Conservation (phyloP, 2,888 invertebrate genomes). For the Drosophila borborema region DNA sequence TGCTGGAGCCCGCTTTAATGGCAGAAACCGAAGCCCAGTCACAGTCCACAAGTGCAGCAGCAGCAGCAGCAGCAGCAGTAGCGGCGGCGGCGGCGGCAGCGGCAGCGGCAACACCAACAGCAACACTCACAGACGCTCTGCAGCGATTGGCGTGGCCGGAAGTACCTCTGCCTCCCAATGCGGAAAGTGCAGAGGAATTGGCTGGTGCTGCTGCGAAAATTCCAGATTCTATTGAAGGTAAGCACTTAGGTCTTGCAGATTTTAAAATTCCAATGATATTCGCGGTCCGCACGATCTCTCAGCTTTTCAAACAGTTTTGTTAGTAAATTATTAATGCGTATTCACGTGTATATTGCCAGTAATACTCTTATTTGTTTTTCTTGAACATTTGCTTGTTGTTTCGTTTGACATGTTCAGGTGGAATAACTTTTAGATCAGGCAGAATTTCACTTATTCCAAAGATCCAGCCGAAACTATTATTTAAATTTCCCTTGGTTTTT, state of each 20-base stretch:
- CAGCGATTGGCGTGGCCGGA: constrained; percentile 19
- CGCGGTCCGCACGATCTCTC: neutral
- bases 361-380: constrained; percentile 11
- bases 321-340: too few relatives aligned
- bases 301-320: neutral
- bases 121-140: constrained; percentile 17
- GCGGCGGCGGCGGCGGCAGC: constrained; percentile 3
- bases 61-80: constrained; percentile 7
- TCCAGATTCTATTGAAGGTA: constrained; percentile 81
- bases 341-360: neutral
- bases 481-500: constrained; percentile 2
- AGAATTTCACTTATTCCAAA: constrained; percentile 22
- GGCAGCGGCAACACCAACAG: constrained; percentile 11
- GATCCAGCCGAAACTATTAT: constrained; percentile 17
- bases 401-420: constrained; percentile 37
- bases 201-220: constrained; percentile 71
- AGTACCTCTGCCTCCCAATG: constrained; percentile 11
- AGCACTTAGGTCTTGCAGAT: neutral
- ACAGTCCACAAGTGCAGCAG: constrained; percentile 45
- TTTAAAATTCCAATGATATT: neutral
- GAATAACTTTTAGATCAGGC: constrained; percentile 22
- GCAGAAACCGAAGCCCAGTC: constrained; percentile 32
- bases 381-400: constrained; percentile 11
- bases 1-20: constrained; percentile 44
- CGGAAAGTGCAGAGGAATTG: constrained; percentile 10